Evolutionary conservation across 2,888 invertebrate species (phyloP), one percentile per base, ranked within the genome.

Genomic region (Papilio elwesi): DNA sequence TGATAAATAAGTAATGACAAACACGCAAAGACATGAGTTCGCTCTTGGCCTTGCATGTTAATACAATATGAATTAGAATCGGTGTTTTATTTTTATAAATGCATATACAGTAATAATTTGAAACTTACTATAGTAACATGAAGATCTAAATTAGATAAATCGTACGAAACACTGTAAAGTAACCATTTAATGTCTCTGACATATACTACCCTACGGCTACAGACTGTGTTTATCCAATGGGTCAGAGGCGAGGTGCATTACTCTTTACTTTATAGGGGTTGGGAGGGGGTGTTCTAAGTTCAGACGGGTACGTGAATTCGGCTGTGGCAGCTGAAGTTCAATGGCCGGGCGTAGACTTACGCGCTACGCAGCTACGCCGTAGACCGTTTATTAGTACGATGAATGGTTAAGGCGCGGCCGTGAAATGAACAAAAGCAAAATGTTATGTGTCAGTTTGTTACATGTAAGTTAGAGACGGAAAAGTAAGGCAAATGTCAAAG

Each of bases 361-460:
- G 88, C 83, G 88, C 88, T 90, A 90, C 90, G 90, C 88, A 90
- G 88, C 91, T 92, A 92, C 92, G 91, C 74, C 90, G 90, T 90
- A 90, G 90, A 84, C 78, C 80, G 80, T 82, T 82, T 81, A 80
- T 80, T 73, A 69, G 57, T 48, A 16, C 63, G 55, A 68, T 59
- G 48, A 64, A 65, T 64, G 65, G 65, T 52, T 57, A 48, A 73
- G 38, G 73, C 55, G 73, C 64, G 43, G 43, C 71, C 59, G 59
- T 73, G 57, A 64, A 73, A 57, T 64, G 16, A 65, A 73, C 63
- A 68, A 73, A 68, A 55, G 48, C 13, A 49, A 47, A 52, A n/a
- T 9, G 43, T 26, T 26, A 26, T 26, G 26, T 26, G 26, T 26
- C 26, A 26, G 26, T 26, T 26, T 26, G 26, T 26, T 26, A 26